phyloP scores from a whole-genome alignment of 2,888 invertebrate species.

The Volucella inflata region DNA sequence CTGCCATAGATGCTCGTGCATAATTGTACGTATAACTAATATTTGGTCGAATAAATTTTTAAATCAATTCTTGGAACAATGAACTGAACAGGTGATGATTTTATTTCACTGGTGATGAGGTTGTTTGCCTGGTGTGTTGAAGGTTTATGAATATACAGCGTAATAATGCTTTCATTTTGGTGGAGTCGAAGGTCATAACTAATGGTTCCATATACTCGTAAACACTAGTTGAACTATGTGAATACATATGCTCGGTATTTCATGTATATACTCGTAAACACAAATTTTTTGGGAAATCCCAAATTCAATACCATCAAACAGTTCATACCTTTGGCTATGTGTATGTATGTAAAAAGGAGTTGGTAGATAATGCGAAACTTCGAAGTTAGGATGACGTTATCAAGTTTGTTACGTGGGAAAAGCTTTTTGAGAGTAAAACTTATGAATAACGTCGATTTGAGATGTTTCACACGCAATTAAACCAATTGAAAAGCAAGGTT shows the following conservation, averaged over 20 bases:
- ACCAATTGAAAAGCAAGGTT: conserved; percentile 5
- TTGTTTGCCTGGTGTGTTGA: conserved; percentile 1
- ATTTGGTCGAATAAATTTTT: neutral
- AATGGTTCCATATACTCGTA: neutral
- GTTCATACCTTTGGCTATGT: neutral
- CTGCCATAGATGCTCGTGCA: too few relatives aligned
- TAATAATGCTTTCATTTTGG: too few relatives aligned
- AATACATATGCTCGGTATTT: neutral
- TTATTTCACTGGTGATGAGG: conserved; percentile 4
- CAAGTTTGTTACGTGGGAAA: conserved; percentile 1
- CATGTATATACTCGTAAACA: too few relatives aligned
- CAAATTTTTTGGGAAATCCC: too few relatives aligned
- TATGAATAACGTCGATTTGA: conserved; percentile 26
- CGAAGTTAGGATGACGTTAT: conserved; percentile 20
- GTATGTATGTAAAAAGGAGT: neutral
- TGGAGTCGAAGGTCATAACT: neutral
- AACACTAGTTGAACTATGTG: conserved; percentile 23
- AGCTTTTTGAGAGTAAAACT: conserved; percentile 34
- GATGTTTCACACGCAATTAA: conserved; percentile 18
- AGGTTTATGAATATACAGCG: neutral
- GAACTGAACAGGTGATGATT: conserved; percentile 35
- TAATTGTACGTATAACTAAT: too few relatives aligned
- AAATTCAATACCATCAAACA: neutral
- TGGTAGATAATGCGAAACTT: neutral
- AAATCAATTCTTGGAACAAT: conserved; percentile 41